phyloP scores from a whole-genome alignment of 2,113 vertebrate genomes.

The Dendrocopos noguchii region DNA sequence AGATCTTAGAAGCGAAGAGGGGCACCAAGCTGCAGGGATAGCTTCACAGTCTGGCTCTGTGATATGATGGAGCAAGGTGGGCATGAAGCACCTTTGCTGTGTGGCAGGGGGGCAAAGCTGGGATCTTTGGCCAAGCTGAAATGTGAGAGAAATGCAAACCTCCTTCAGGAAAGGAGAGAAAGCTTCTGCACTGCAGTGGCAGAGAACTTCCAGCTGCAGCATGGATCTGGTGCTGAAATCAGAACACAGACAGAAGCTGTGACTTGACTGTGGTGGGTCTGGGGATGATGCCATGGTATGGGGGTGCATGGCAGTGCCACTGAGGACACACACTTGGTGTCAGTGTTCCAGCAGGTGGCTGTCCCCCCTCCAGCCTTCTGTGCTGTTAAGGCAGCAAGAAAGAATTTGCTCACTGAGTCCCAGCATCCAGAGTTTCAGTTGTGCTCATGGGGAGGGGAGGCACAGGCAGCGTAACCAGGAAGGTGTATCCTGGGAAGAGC shows the following conservation, averaged over 20 bases:
- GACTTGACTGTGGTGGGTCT: background rate
- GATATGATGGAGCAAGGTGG: background rate
- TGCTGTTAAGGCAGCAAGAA: background rate
- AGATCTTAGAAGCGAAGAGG: background rate
- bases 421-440: background rate
- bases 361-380: background rate
- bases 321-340: background rate
- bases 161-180: background rate
- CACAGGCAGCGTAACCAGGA: background rate
- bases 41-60: background rate
- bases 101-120: background rate
- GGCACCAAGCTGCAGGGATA: background rate
- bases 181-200: rapidly evolving
- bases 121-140: background rate
- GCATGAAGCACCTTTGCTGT: background rate
- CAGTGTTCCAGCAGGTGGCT: background rate
- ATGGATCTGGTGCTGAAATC: background rate
- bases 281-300: background rate
- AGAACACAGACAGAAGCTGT: background rate
- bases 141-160: background rate
- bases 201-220: background rate
- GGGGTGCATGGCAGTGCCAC: background rate
- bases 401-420: background rate
- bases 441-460: background rate
- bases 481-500: background rate